Conservation (phyloP, 2,113 vertebrate species). For the Ophiodon elongatus region DNA sequence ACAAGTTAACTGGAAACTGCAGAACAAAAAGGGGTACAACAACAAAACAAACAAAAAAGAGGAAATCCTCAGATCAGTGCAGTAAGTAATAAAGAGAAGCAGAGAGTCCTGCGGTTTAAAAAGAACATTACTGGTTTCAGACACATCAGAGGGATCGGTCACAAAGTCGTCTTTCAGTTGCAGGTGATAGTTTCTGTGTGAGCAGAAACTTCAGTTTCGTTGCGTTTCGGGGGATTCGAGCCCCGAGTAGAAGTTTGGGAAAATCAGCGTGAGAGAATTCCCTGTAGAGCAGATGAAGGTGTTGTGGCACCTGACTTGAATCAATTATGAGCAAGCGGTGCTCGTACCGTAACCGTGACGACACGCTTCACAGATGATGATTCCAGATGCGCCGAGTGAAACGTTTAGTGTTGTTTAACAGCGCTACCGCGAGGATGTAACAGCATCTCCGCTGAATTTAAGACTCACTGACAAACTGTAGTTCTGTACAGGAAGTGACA, state of each 20-base stretch:
- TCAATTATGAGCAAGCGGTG: background rate
- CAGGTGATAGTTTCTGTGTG: conserved; percentile 38
- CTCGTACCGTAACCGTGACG: background rate
- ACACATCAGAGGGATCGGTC: background rate
- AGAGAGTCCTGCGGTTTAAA: background rate
- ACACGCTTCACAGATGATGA: background rate
- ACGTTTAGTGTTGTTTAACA: background rate
- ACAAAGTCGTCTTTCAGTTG: conserved; percentile 9
- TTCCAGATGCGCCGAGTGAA: background rate
- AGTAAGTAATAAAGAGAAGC: conserved; percentile 35
- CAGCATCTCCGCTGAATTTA: background rate
- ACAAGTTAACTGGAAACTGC: conserved; percentile 35
- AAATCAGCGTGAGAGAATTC: conserved; percentile 1
- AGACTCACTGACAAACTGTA: background rate
- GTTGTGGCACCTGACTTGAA: background rate
- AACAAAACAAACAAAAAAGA: conserved; percentile 18
- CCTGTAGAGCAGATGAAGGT: background rate
- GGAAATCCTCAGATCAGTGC: conserved; percentile 8
- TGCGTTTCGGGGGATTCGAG: background rate
- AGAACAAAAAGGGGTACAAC: background rate
- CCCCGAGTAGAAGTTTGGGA: background rate
- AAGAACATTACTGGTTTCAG: conserved; percentile 12
- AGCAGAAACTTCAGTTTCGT: conserved; percentile 1
- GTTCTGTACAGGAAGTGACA: background rate
- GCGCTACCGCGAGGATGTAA: too few relatives aligned